Conservation (phyloP, 1,140 invertebrate species). For the Drusus annulatus region DNA sequence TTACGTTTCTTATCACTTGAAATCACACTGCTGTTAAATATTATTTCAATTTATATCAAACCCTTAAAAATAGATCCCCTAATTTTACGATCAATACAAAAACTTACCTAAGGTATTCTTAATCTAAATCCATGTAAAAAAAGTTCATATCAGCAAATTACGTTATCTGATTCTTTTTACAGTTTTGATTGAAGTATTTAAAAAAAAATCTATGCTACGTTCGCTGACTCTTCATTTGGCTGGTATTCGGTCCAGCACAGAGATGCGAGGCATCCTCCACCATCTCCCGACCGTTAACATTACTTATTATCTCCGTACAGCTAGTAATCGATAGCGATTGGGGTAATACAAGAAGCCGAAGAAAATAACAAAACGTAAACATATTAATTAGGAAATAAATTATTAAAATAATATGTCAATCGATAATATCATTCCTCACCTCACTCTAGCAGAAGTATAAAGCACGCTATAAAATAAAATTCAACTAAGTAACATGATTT, state of each 20-base stretch:
- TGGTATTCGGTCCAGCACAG: neutral
- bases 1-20: conserved; percentile 57
- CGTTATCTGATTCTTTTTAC: conserved; percentile 11
- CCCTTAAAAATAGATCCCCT: conserved; percentile 40
- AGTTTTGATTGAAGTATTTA: conserved; percentile 15
- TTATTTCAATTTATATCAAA: conserved; percentile 55
- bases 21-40: conserved; percentile 57
- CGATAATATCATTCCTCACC: conserved; percentile 1
- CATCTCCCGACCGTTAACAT: conserved; percentile 7
- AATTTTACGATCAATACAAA: conserved; percentile 57
- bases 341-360: conserved; percentile 18
- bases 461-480: conserved; percentile 43
- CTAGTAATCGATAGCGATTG: conserved; percentile 42
- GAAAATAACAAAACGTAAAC: conserved; percentile 42
- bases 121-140: conserved; percentile 37
- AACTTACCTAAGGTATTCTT: conserved; percentile 40
- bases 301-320: conserved; percentile 59
- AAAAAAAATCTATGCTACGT: conserved; percentile 14
- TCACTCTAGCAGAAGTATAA: neutral
- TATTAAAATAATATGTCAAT: conserved; percentile 25
- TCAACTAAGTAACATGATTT: conserved; percentile 55
- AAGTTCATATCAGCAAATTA: conserved; percentile 28
- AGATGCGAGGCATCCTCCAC: neutral
- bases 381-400: conserved; percentile 5
- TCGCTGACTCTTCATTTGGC: neutral